These are phyloP conservation scores for Chaetogeoica ovagalla DNA, from an alignment of 2,888 invertebrate species.

Conservation along the genomic window DNA sequence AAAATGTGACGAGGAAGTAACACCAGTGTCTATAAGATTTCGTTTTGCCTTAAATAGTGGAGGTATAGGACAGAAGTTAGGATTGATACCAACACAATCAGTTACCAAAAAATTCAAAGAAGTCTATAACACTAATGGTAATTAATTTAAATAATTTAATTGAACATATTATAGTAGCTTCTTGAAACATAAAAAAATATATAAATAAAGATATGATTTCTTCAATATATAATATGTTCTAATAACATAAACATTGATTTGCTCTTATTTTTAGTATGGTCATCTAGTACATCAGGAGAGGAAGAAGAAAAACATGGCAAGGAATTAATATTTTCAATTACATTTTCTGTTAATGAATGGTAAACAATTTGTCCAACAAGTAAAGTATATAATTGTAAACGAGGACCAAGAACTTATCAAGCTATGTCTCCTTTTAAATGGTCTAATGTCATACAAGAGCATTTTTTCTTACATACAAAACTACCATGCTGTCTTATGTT, in stretches of 20 bases:
- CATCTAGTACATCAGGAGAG: background rate
- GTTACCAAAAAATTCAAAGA: background rate
- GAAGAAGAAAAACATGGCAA: background rate
- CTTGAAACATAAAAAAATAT: no score
- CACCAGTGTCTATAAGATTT: background rate
- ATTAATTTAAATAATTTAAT: no score
- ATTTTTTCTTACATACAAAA: background rate
- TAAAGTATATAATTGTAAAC: background rate
- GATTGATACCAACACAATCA: background rate
- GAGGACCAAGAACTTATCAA: background rate
- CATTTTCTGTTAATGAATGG: background rate
- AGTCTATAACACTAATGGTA: background rate
- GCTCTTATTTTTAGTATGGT: background rate
- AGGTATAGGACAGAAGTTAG: background rate
- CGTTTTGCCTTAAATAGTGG: background rate
- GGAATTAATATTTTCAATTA: background rate
- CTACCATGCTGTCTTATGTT: background rate
- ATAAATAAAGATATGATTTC: no score
- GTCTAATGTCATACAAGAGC: background rate
- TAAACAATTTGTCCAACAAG: background rate
- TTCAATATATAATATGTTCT: no score
- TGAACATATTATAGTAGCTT: no score
- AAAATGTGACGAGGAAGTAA: background rate
- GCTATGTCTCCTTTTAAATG: background rate
- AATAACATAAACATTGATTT: no score